Evolutionary conservation across 2,888 invertebrate species (phyloP).

Genomic region (Idaea dimidiata): DNA sequence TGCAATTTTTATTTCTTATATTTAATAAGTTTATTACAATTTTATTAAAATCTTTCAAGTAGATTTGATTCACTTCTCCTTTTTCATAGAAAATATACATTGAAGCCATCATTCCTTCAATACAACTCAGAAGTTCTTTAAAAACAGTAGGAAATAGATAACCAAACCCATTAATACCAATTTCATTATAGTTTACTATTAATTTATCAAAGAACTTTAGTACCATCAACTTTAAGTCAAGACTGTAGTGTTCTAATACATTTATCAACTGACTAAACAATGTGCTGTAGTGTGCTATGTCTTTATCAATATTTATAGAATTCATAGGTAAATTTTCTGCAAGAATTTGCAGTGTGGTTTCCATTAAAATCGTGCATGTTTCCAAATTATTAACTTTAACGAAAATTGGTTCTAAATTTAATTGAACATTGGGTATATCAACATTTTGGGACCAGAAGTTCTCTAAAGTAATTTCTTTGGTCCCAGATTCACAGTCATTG

Average conservation of each 20-base stretch:
- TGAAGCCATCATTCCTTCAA: slow-evolving; percentile 52
- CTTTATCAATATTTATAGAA: slow-evolving; percentile 47
- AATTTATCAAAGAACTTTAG: slow-evolving; percentile 60
- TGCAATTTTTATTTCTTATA: slow-evolving; percentile 31
- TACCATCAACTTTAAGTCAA: slow-evolving; percentile 58
- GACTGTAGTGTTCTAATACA: slow-evolving; percentile 57
- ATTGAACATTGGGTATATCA: slow-evolving; percentile 54
- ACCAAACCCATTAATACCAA: slow-evolving; percentile 45
- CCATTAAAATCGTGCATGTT: slow-evolving; percentile 59
- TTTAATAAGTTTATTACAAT: slow-evolving; percentile 44
- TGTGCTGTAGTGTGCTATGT: slow-evolving; percentile 36
- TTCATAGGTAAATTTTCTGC: slow-evolving; percentile 58
- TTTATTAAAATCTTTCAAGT: slow-evolving; percentile 48
- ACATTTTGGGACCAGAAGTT: slow-evolving; percentile 70
- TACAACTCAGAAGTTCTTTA: slow-evolving; percentile 41
- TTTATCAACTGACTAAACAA: slow-evolving; percentile 47
- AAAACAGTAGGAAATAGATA: slow-evolving; percentile 46
- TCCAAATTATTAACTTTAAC: slow-evolving; percentile 54
- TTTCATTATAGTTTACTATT: slow-evolving; percentile 51
- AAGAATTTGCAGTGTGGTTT: slow-evolving; percentile 57
- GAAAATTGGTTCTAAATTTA: slow-evolving; percentile 66
- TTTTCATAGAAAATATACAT: slow-evolving; percentile 55
- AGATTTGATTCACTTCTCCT: slow-evolving; percentile 45
- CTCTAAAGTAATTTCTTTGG: slow-evolving; percentile 48
- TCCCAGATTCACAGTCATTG: slow-evolving; percentile 39